Base-by-base conservation (phyloP, 1,140 invertebrate genomes). In the Anastatus disparis region DNA sequence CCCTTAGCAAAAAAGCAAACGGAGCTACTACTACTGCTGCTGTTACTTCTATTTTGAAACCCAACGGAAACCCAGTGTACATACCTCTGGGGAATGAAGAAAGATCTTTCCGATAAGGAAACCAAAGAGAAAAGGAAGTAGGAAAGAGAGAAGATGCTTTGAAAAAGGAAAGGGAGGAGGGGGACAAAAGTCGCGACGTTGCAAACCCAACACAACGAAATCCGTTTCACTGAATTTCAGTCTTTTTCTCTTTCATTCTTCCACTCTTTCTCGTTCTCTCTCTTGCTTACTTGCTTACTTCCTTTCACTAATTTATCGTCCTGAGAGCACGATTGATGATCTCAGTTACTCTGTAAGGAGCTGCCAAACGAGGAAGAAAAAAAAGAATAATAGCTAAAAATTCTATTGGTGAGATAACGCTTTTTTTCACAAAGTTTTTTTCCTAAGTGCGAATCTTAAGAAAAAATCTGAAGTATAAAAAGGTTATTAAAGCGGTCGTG, bases 41-140 rank as follows among this genome's bases (percentile, higher is more conserved):
- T n/a, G n/a, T n/a, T n/a, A n/a, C n/a, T n/a, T n/a, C n/a, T n/a
- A n/a, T n/a, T n/a, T n/a, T n/a, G n/a, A n/a, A n/a, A n/a, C n/a
- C n/a, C n/a, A n/a, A n/a, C n/a, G n/a, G 67, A 52, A 52, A 22
- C 48, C 17, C 17, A 17, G 63, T 0, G 22, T 27, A n/a, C 17
- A 38, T 15, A 31, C 42, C 66, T 17, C 56, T 6, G 2, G 56
- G 59, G 67, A 62, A 53, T 27, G 56, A 61, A 31, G 48, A 69
- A 69, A 53, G 56, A 46, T 69, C 56, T 59, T 68, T 40, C 56
- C 66, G 66, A 69, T 48, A 71, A 52, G 52, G 63, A 71, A 56
- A 40, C 20, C 13, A 46, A 70, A n/a, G n/a, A n/a, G 59, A 44
- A 24, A 56, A 20, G 8, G 38, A 7, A n/a, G 35, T 1, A 20